Base-by-base conservation (phyloP, 2,888 invertebrate genomes). In the Apotomis capreana region DNA sequence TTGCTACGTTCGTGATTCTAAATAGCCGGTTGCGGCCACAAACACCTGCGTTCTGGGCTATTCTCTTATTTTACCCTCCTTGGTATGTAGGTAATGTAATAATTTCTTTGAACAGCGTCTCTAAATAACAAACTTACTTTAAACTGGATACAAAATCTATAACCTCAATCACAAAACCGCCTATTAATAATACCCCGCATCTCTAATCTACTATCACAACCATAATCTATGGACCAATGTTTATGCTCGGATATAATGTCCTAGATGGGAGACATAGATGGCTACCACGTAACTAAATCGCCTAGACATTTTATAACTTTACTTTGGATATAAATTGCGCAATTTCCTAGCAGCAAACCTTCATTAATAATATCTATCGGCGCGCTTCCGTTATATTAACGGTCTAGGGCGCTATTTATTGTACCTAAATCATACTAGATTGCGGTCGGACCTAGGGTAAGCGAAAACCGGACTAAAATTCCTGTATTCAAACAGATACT, bases 391-490 rank as follows among this genome's bases (percentile, higher is more conserved):
- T 75, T 78, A 80, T 76, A 46, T 49, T 76, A 76, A 75, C 74
- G 75, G 70, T 76, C 74, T 73, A 76, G 75, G 76, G 75, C 74
- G 76, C 74, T 78, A 78, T 77, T 77, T 76, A 75, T 74, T 76
- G 74, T 64, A 68, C 65, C 61, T 71, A 67, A 61, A 68, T 61
- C 71, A 67, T 65, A 57, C 37, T 40, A 54, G 57, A 6, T 40
- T 40, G 40, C 6, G 40, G 40, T 40, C 40, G 6, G 40, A 40
- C 40, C 40, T 40, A 44, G 58, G 36, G 64, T 37, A 40, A 55
- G 49, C 36, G 59, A 40, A 60, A 63, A 46, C 57, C 51, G 46
- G 69, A 55, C 44, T 69, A 49, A n/a, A 54, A 44, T 61, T 37
- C 51, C 68, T 51, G 58, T 46, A 51, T 52, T 51, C 37, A 13